Base-by-base conservation (phyloP, 2,113 vertebrate species). In the Lipophrys pholis region DNA sequence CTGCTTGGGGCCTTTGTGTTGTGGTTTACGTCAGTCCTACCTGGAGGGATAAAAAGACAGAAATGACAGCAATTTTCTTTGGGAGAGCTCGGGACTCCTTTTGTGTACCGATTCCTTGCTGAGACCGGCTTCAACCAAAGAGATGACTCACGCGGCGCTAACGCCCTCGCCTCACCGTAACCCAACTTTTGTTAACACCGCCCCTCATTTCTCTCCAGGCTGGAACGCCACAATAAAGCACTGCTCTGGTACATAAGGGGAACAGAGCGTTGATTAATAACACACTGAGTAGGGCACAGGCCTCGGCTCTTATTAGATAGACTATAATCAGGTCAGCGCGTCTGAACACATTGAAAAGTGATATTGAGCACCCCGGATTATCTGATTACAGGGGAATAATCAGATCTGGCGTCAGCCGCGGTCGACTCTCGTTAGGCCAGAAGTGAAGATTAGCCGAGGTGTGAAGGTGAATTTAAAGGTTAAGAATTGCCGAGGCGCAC, bases 381-480 rank as follows among this genome's bases (percentile, higher is more conserved):
- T 86, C 74, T 81, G 59, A 87, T 90, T 80, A 84, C 49, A 61
- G 50, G 56, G 76, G 78, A 80, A 49, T 85, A 84, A 88, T 88
- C 81, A 62, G 66, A 85, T 84, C 73, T 60, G 2, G 15, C 15
- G 65, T 84, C 50, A 52, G 61, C 58, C 68, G 8, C 39, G 14
- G 12, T 46, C 43, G 58, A 62, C 59, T 84, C 5, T 85, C 81
- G 90, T 91, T 61, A 81, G 69, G 69, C 68, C 51, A 46, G 14
- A 71, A 64, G 46, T 38, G 46, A 57, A 70, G 67, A 89, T 88
- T 72, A 81, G 64, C 81, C 45, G 57, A 53, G 45, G 35, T 60
- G 15, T 83, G 74, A 83, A 76, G 82, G 80, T 11, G 87, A 65
- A 35, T 58, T 61, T 69, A 87, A 90, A 91, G 89, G 88, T 89